Percentiles rank a stretch among this genome's conserved stretches.
Evolutionary conservation across 1,140 invertebrate species (phyloP).

Genomic region (Calliphora vicina): DNA sequence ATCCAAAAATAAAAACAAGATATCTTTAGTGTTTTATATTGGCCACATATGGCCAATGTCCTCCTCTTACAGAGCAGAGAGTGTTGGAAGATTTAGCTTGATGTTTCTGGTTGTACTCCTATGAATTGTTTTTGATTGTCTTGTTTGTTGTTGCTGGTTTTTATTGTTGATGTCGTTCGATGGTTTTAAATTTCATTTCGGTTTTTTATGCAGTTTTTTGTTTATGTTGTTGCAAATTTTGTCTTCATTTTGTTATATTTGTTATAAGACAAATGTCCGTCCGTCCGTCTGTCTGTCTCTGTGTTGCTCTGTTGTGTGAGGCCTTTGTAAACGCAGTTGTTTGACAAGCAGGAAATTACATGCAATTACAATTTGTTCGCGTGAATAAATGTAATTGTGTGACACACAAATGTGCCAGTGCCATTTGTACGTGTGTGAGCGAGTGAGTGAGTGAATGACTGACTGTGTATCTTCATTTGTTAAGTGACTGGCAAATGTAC

Average conservation of each 20-base stretch:
- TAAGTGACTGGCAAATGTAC: neutral
- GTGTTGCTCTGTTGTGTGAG: neutral
- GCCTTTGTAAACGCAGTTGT: slow-evolving; percentile 38
- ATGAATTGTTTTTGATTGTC: slow-evolving; percentile 5
- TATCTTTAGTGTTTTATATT: neutral
- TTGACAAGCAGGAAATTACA: slow-evolving; percentile 54
- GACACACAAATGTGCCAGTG: slow-evolving; percentile 42
- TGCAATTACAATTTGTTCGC: slow-evolving; percentile 60
- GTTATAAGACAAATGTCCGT: neutral
- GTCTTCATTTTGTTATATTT: neutral
- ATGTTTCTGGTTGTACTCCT: neutral
- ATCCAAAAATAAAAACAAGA: neutral
- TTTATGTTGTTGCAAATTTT: neutral
- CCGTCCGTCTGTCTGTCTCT: neutral
- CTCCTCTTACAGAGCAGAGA: neutral
- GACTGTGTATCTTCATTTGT: neutral
- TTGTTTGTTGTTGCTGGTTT: neutral
- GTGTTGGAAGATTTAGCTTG: neutral
- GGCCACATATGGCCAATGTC: slow-evolving; percentile 15
- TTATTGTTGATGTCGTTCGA: neutral
- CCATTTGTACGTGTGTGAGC: slow-evolving; percentile 36
- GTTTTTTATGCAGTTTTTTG: too few relatives aligned
- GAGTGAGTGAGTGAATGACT: neutral
- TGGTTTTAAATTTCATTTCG: neutral
- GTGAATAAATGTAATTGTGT: slow-evolving; percentile 57